Conservation (phyloP, 2,797 vertebrate genomes). For the Gobio occitaniae region DNA sequence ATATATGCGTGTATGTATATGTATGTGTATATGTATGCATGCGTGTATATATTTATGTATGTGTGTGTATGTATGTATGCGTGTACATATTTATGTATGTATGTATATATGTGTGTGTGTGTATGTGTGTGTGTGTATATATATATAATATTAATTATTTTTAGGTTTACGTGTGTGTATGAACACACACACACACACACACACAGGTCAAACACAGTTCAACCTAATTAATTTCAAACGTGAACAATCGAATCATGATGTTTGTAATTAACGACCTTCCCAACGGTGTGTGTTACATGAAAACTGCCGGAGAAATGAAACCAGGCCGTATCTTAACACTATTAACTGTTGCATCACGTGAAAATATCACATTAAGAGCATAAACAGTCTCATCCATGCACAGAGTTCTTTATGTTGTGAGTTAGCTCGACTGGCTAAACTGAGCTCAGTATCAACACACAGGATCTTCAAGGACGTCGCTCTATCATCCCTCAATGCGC, state of each 20-base stretch:
- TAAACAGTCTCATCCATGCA: background rate
- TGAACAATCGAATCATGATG: background rate
- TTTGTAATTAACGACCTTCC: conserved; percentile 3
- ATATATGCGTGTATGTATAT: no score
- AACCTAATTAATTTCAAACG: background rate
- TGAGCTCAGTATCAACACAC: background rate
- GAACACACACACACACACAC: no score
- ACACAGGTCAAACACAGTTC: background rate
- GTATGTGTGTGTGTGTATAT: no score
- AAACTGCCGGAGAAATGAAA: background rate
- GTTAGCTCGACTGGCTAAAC: conserved; percentile 33
- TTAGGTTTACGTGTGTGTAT: no score
- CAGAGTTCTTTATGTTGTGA: background rate
- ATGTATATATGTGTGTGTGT: no score
- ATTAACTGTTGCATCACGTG: background rate
- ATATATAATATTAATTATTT: no score
- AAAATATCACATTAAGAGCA: background rate
- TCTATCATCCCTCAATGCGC: background rate
- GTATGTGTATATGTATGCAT: no score
- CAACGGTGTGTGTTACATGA: background rate
- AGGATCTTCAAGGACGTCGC: conserved; percentile 5
- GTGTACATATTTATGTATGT: no score
- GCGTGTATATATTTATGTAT: no score
- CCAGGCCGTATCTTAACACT: background rate
- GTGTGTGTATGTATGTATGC: no score